Evolutionary conservation across 2,113 vertebrate species (phyloP).

Genomic region (Neotragus moschatus): DNA sequence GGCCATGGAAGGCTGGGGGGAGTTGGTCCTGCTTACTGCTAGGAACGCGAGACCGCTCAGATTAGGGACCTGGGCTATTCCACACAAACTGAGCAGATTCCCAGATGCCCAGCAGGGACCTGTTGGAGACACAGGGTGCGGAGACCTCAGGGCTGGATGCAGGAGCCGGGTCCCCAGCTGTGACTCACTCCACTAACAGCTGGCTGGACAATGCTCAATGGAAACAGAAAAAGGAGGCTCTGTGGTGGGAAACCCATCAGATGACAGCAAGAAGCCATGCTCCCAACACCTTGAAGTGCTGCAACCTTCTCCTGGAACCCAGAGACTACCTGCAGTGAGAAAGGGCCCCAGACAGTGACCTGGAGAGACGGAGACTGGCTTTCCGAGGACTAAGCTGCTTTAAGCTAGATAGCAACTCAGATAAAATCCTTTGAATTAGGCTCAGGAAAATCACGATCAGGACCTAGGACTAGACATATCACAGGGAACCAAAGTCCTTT

Average conservation of each 20-base stretch:
- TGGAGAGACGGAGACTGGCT: not conserved
- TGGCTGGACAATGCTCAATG: not conserved
- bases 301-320: not conserved
- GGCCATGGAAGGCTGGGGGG: rapidly evolving
- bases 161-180: not conserved
- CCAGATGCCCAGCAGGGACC: not conserved
- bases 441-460: not conserved
- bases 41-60: not conserved
- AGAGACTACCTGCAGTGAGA: not conserved
- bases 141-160: not conserved
- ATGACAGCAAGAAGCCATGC: not conserved
- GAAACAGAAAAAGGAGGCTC: not conserved
- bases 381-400: not conserved
- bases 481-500: not conserved
- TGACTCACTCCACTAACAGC: not conserved
- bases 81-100: too few relatives aligned
- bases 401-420: not conserved
- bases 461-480: not conserved
- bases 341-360: not conserved
- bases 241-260: not conserved
- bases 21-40: not conserved
- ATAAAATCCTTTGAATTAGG: not conserved
- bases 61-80: not conserved
- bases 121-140: not conserved
- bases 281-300: not conserved